Conservation (phyloP, 2,797 vertebrate species). For the Gymnoscopelus braueri region DNA sequence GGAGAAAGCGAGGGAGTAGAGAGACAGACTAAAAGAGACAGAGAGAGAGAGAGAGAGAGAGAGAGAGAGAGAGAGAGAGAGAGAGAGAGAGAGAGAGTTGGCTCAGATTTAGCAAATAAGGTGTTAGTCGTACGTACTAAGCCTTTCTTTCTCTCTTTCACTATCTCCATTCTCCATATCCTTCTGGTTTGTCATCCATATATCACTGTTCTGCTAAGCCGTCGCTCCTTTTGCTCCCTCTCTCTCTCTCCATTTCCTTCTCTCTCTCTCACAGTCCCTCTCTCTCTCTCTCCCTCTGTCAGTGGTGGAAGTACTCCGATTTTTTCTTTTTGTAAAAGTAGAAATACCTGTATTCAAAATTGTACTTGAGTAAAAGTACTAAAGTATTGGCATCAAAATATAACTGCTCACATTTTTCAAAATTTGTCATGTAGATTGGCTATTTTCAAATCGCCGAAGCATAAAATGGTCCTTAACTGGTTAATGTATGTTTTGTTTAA, state of each 20-base stretch:
- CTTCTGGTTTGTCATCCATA: constrained; percentile 19
- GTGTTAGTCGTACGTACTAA: background rate
- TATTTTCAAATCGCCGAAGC: no score
- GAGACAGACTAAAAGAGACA: background rate
- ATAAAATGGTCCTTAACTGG: no score
- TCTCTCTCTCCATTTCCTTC: constrained; percentile 16
- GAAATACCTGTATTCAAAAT: no score
- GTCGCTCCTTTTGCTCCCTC: no score
- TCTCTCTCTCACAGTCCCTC: constrained; percentile 39
- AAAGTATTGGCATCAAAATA: no score
- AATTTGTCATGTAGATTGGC: no score
- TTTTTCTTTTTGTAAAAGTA: no score
- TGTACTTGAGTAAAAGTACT: no score
- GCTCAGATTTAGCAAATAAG: background rate
- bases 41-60: constrained; percentile 4
- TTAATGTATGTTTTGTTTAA: no score
- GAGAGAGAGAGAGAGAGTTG: background rate
- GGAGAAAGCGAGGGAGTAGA: background rate
- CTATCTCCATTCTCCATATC: constrained; percentile 7
- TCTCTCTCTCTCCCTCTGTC: constrained; percentile 21
- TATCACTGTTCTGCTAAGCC: background rate
- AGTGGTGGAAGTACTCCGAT: no score
- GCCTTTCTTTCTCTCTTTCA: background rate
- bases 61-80: constrained; percentile 5
- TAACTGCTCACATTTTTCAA: no score